Evolutionary conservation across 1,140 invertebrate species (phyloP).

Genomic region (Paralvinella palmiformis): DNA sequence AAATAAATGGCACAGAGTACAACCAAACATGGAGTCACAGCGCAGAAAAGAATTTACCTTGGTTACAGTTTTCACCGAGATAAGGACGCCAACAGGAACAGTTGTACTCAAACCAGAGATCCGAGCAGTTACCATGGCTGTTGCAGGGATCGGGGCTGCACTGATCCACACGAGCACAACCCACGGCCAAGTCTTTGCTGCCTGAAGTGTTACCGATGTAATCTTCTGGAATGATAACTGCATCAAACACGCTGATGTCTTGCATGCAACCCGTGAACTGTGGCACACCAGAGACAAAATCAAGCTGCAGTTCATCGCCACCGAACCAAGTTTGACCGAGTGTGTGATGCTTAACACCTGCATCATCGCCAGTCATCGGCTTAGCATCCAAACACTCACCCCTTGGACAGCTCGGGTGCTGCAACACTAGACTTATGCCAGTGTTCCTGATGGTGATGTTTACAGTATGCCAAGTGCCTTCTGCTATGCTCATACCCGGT

Average conservation of each 20-base stretch:
- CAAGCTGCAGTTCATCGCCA: not conserved
- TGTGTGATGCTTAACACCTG: not conserved
- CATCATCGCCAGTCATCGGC: not conserved
- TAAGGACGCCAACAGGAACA: constrained; percentile 82
- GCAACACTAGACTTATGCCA: not conserved
- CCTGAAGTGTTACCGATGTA: no score
- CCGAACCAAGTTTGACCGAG: not conserved
- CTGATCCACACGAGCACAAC: constrained; percentile 71
- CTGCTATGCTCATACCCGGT: constrained; percentile 47
- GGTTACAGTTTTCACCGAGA: constrained; percentile 77
- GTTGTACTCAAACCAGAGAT: constrained; percentile 79
- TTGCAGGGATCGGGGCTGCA: constrained; percentile 81
- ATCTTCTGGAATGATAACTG: not conserved
- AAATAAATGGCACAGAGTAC: no score
- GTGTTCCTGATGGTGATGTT: constrained; percentile 16
- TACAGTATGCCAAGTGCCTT: constrained; percentile 28
- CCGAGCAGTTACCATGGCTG: constrained; percentile 77
- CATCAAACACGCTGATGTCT: constrained; percentile 75
- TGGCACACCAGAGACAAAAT: not conserved
- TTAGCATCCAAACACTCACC: not conserved
- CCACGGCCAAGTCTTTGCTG: constrained; percentile 27
- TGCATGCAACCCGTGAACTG: constrained; percentile 82
- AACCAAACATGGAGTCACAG: no score
- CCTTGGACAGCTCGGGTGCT: not conserved
- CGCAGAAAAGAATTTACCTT: no score